Base-by-base conservation (phyloP, 2,113 vertebrate genomes). In the Micromys minutus region DNA sequence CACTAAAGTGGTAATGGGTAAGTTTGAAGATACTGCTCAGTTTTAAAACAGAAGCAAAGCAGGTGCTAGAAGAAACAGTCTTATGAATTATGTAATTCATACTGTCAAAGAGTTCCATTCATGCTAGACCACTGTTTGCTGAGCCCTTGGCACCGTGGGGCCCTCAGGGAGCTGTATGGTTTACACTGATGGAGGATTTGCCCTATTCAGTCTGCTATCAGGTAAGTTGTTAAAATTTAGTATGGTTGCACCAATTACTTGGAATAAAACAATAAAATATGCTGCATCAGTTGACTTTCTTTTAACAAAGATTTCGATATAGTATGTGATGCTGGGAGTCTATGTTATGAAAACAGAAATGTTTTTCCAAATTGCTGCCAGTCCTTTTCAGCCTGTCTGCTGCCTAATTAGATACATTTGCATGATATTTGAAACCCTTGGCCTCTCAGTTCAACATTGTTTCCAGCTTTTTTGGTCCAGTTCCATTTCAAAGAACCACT, bases 1-100 rank as follows among this genome's bases (percentile, higher is more conserved):
- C 50, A 36, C 24, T 0, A 16, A 0, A 47, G 9, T 36, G 16
- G 24, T 55, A 12, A 19, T 26, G 69, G 26, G 3, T 39, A 12
- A 21, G 36, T 17, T 45, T 67, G 24, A 10, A 69, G 24, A 69
- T 67, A 22, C 34, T 39, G 39, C 42, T 9, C 11, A 45, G 47
- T 39, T 90, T 50, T 50, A 29, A n/a, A 50, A 36, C 15, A 90
- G 74, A 26, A 79, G 5, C 42, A 67, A n/a, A 26, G 0, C 61
- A 79, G 52, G 26, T 50, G 57, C 42, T 67, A 26, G 16, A 52
- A 26, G 2, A 89, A 90, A 16, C 24, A 61, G 75, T 77, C 59
- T 13, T 47, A 31, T 52, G 74, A 65, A 17, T 16, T 52, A 39
- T 79, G 47, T 39, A 31, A n/a, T 17, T 72, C 24, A 29, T 42